phyloP scores from a whole-genome alignment of 2,797 vertebrate species.

The Sciurus vulgaris region DNA sequence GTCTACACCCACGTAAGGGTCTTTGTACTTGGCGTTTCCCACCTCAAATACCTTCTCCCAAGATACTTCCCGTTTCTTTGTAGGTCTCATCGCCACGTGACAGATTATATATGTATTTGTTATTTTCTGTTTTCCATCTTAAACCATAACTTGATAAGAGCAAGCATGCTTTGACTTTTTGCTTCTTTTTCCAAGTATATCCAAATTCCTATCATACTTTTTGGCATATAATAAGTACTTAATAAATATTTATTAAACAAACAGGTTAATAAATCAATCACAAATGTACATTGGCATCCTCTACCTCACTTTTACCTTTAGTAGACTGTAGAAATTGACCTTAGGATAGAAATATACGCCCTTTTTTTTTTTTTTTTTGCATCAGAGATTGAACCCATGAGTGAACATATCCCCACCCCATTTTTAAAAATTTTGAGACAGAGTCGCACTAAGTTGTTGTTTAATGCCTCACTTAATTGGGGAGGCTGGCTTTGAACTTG shows the following conservation, averaged over 20 bases:
- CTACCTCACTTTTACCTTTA: neutral
- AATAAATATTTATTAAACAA: slow-evolving; percentile 32
- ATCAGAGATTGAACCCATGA: no score
- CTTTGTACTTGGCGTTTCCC: neutral
- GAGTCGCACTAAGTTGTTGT: no score
- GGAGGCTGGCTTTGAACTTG: no score
- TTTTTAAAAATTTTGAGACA: no score
- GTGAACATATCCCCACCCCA: no score
- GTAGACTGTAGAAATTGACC: neutral
- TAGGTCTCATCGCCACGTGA: neutral
- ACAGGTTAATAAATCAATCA: neutral
- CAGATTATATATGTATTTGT: neutral
- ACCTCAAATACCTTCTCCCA: neutral
- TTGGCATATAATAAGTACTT: neutral
- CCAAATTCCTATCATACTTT: neutral
- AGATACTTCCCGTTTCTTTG: neutral
- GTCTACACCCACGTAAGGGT: neutral
- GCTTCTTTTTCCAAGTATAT: neutral
- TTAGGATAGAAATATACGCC: neutral
- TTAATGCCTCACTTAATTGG: no score
- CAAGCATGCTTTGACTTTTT: neutral
- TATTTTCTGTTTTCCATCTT: neutral
- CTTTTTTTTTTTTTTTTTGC: no score
- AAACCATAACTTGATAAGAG: neutral
- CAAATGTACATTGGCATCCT: neutral